Conservation (phyloP, 2,888 invertebrate species). For the Stratiomys singularior region DNA sequence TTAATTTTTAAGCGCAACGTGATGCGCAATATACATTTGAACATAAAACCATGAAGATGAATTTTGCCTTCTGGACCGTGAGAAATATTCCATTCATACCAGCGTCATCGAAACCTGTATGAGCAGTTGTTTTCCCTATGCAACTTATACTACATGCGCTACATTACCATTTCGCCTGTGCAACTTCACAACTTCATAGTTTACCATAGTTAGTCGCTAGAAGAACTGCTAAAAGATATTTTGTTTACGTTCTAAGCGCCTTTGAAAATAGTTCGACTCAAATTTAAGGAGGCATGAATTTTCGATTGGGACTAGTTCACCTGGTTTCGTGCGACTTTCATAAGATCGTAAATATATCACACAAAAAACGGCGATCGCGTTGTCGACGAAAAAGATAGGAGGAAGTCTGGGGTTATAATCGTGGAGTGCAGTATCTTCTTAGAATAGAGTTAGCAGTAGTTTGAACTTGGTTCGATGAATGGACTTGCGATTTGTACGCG, state of each 20-base stretch:
- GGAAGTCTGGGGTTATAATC: slow-evolving; percentile 17
- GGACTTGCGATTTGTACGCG: slow-evolving; percentile 4
- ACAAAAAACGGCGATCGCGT: background rate
- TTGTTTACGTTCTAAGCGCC: slow-evolving; percentile 6
- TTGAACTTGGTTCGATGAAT: slow-evolving; percentile 15
- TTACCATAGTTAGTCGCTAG: background rate
- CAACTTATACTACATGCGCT: background rate
- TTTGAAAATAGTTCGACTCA: slow-evolving; percentile 19
- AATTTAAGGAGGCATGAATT: slow-evolving; percentile 36
- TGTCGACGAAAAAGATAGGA: slow-evolving; percentile 21
- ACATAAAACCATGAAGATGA: background rate
- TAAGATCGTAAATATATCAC: slow-evolving; percentile 34
- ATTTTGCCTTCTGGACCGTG: background rate
- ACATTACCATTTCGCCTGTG: background rate
- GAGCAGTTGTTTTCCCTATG: background rate
- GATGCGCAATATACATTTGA: too few relatives aligned
- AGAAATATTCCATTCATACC: slow-evolving; percentile 1
- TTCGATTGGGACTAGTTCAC: slow-evolving; percentile 1
- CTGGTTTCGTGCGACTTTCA: background rate
- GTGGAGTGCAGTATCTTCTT: background rate
- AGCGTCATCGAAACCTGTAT: background rate
- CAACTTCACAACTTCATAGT: slow-evolving; percentile 5
- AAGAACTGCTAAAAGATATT: slow-evolving; percentile 9
- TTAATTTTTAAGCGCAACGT: too few relatives aligned
- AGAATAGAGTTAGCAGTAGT: background rate